Evolutionary conservation across 2,113 vertebrate species (phyloP).

Genomic region (Campylomormyrus tamandua): DNA sequence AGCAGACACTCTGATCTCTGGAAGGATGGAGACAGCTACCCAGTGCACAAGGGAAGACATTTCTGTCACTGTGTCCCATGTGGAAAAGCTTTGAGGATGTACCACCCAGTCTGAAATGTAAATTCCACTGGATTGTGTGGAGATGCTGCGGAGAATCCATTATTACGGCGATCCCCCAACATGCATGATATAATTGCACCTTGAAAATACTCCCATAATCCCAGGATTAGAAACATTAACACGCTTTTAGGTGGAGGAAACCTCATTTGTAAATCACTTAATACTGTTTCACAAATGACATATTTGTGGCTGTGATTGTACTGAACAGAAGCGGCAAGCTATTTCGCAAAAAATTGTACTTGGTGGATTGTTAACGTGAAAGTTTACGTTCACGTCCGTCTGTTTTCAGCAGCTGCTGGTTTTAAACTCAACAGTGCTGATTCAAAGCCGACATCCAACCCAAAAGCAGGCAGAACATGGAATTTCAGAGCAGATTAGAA

Average conservation of each 20-base stretch:
- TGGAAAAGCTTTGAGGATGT: background rate
- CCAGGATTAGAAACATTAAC: constrained; percentile 50
- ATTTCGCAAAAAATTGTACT: background rate
- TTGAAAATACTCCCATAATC: constrained; percentile 45
- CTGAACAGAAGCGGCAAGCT: background rate
- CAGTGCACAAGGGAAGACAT: background rate
- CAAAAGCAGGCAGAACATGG: background rate
- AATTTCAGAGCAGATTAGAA: background rate
- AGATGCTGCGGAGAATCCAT: constrained; percentile 36
- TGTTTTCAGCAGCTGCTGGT: background rate
- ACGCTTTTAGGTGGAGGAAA: constrained; percentile 42
- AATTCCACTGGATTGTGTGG: constrained; percentile 37
- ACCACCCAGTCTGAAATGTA: constrained; percentile 38
- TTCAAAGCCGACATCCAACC: background rate
- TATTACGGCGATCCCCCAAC: constrained; percentile 39
- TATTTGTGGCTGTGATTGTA: constrained; percentile 18
- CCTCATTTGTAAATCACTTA: constrained; percentile 45
- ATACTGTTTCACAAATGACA: constrained; percentile 32
- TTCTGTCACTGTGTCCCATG: background rate
- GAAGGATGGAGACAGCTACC: background rate
- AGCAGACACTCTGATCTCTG: background rate
- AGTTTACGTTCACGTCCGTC: background rate
- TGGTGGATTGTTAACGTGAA: background rate
- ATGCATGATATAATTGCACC: constrained; percentile 48
- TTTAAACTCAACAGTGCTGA: background rate